These are phyloP conservation scores for Porites divaricata DNA, from an alignment of 92 coral and sea anemone species.

Conservation along the genomic window DNA sequence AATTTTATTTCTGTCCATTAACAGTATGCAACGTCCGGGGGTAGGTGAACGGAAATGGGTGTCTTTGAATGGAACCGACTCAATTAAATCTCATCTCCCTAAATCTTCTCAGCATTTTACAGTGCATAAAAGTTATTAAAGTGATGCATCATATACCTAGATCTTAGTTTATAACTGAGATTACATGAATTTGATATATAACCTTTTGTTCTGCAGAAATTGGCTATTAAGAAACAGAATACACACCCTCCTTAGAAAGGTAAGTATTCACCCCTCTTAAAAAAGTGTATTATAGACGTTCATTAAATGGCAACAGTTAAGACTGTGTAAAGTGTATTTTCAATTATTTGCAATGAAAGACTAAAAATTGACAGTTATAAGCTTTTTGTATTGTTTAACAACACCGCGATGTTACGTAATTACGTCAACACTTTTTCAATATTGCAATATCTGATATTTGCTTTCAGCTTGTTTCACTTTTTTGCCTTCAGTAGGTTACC, in stretches of 20 bases:
- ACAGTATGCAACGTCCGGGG: background rate
- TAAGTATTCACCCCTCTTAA: background rate
- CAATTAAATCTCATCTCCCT: too few species aligned
- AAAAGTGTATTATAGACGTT: background rate
- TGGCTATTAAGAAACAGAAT: too few species aligned
- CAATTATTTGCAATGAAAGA: background rate
- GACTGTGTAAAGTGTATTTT: constrained; percentile 1
- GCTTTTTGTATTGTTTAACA: background rate
- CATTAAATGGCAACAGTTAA: background rate
- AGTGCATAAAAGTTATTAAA: too few species aligned
- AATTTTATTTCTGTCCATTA: background rate
- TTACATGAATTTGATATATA: too few species aligned
- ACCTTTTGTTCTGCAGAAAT: too few species aligned
- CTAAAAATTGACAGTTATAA: background rate
- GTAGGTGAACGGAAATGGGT: background rate
- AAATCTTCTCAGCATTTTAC: too few species aligned
- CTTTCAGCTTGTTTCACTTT: background rate
- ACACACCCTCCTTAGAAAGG: background rate
- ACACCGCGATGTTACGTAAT: background rate
- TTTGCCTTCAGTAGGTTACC: background rate
- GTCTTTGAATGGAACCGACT: too few species aligned
- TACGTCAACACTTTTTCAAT: background rate
- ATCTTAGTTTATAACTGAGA: too few species aligned
- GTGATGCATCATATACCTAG: too few species aligned
- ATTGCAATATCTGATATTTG: background rate